Evolutionary conservation across 2,113 vertebrate genomes (phyloP).

Genomic region (Aegithalos caudatus): DNA sequence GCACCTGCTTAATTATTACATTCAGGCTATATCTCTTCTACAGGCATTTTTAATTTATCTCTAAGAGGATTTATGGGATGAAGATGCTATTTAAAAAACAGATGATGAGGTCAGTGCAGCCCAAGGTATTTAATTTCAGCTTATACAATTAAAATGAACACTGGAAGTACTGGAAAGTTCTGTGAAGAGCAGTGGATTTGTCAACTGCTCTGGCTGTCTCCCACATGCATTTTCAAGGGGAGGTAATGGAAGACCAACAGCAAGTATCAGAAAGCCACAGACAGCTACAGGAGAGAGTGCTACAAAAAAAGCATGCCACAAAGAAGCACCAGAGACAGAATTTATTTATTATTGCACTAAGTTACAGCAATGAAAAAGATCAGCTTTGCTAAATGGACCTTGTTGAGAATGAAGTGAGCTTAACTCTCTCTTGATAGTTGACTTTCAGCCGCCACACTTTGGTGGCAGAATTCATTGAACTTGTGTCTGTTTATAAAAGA

Average conservation of each 20-base stretch:
- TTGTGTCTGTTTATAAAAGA: neutral
- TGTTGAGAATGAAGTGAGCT: neutral
- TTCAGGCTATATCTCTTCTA: neutral
- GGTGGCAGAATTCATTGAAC: neutral
- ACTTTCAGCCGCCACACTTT: neutral
- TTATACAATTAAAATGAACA: neutral
- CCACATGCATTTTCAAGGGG: neutral
- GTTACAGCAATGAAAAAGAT: neutral
- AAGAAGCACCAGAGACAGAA: neutral
- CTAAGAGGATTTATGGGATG: neutral
- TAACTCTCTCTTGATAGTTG: neutral
- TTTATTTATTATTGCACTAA: neutral
- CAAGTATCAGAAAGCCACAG: neutral
- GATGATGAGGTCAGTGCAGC: neutral
- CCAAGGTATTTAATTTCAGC: neutral
- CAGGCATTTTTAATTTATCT: neutral
- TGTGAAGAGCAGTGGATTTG: neutral
- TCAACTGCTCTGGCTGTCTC: neutral
- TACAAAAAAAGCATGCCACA: neutral
- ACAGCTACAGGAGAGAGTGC: neutral
- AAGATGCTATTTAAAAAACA: neutral
- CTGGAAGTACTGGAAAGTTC: neutral
- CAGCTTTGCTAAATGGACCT: neutral
- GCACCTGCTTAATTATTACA: neutral
- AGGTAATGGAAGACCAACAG: neutral